Evolutionary conservation across 2,797 vertebrate species (phyloP), one percentile per base, ranked within the genome.

Genomic region (Perodicticus potto): DNA sequence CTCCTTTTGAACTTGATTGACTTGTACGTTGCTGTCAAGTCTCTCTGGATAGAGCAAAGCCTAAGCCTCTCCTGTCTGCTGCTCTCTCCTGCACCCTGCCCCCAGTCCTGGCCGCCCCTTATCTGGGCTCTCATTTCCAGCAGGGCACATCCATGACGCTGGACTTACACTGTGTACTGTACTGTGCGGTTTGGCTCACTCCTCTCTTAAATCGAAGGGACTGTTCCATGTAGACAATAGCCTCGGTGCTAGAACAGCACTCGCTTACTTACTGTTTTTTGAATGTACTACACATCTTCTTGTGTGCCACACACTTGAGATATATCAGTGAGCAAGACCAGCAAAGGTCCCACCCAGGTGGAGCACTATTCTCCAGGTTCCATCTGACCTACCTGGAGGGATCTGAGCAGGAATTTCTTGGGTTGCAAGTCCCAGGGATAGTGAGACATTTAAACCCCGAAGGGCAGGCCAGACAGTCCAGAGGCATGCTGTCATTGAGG

Each of bases 1-100:
- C 63, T 95, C 89, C 76, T 70, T 89, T 59, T 55, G 57, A 93
- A 82, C 22, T 86, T 37, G 10, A 40, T 70, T 85, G 92, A 70
- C 29, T 59, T 57, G 5, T 12, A 7, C 4, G 1, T 32, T 34
- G 34, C 49, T 94, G 53, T 87, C 89, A 81, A 65, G 59, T 9
- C 25, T 76, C 25, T 37, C 76, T 88, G 80, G 76, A 53, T 19
- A 5, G 16, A 59, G 69, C 12, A 10, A 37, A 90, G 81, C 59
- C 81, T 57, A 32, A 70, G 25, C 49, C 72, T 90, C 61, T 59
- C 40, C 82, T 70, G n/a, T 69, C 73, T 77, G 7, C 65, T 13
- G 83, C 72, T 89, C 37, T 88, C 27, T 1, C 37, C 45, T 34
- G 17, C 34, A 6, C 37, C 72, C 53, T 53, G 87, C 49, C 27